Percentiles rank a stretch among this genome's conserved stretches.
Evolutionary conservation across 1,140 invertebrate genomes (phyloP).

Genomic region (Limonius californicus): DNA sequence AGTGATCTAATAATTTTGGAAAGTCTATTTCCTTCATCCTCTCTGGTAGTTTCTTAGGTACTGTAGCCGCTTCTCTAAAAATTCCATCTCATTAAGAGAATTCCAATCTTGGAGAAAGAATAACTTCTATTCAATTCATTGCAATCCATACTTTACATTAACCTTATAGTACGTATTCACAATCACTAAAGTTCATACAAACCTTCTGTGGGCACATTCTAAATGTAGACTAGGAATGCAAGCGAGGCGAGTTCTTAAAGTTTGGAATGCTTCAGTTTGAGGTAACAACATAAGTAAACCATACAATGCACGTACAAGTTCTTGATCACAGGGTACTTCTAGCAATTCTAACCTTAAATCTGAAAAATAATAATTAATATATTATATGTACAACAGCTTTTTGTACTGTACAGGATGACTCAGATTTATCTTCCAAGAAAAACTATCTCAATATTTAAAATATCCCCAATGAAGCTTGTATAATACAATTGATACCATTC

Average conservation of each 20-base stretch:
- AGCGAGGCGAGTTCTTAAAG: slow-evolving; percentile 79
- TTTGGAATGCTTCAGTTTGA: slow-evolving; percentile 93
- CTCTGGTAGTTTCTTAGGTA: slow-evolving; percentile 36
- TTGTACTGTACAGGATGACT: too few species aligned
- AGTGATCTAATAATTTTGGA: slow-evolving; percentile 58
- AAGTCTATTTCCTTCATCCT: slow-evolving; percentile 56
- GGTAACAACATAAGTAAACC: slow-evolving; percentile 96
- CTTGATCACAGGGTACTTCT: slow-evolving; percentile 71
- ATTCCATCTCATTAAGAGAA: slow-evolving; percentile 14
- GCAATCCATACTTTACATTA: slow-evolving; percentile 9
- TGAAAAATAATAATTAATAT: too few species aligned
- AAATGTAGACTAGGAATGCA: slow-evolving; percentile 73
- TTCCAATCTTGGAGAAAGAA: too few species aligned
- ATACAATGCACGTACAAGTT: slow-evolving; percentile 87
- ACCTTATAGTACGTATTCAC: background rate
- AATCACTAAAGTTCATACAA: slow-evolving; percentile 6
- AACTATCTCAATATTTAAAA: too few species aligned
- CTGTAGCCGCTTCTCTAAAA: slow-evolving; percentile 27
- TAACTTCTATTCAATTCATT: background rate
- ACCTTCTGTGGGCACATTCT: slow-evolving; percentile 44
- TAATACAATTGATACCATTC: too few species aligned
- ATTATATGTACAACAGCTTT: too few species aligned
- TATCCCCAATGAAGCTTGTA: too few species aligned
- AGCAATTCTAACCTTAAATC: slow-evolving; percentile 90
- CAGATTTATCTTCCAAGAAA: too few species aligned